Evolutionary conservation across 2,888 invertebrate species (phyloP).

Genomic region (Caenorhabditis imperialis): DNA sequence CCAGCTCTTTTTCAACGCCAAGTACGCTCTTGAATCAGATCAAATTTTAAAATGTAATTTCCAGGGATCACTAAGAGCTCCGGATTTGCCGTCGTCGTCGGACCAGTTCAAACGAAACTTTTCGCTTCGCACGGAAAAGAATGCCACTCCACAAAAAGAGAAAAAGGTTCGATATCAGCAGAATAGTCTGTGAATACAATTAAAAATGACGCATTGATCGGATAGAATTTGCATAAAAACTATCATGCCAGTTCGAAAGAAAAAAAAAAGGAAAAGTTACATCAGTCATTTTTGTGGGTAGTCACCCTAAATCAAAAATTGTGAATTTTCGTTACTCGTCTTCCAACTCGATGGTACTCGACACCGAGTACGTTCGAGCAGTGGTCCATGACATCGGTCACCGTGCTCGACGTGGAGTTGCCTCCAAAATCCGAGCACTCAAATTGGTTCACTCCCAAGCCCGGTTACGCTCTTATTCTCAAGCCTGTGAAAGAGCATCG

Average conservation of each 20-base stretch:
- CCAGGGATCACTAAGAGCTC: constrained; percentile 71
- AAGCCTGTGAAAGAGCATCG: constrained; percentile 25
- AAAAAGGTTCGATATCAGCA: constrained; percentile 53
- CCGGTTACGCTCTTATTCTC: constrained; percentile 30
- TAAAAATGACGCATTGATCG: too few relatives aligned
- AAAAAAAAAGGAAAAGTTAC: too few relatives aligned
- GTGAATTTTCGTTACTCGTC: too few relatives aligned
- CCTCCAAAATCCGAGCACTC: constrained; percentile 32
- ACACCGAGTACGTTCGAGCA: constrained; percentile 55
- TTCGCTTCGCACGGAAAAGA: constrained; percentile 76
- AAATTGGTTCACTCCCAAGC: constrained; percentile 46
- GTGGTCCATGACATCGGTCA: constrained; percentile 43
- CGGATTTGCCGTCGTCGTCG: constrained; percentile 52
- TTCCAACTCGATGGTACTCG: constrained; percentile 46
- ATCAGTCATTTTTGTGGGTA: too few relatives aligned
- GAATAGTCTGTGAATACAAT: too few relatives aligned
- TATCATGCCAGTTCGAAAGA: too few relatives aligned
- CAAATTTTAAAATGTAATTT: not conserved
- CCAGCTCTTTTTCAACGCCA: constrained; percentile 93
- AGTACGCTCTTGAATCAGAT: constrained; percentile 85
- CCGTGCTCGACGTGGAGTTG: constrained; percentile 47
- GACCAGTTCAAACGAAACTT: constrained; percentile 77
- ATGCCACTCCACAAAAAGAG: constrained; percentile 12
- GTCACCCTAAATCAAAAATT: too few relatives aligned
- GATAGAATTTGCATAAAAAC: too few relatives aligned